Base-by-base conservation (phyloP, 2,888 invertebrate species). In the Morpho achilles region DNA sequence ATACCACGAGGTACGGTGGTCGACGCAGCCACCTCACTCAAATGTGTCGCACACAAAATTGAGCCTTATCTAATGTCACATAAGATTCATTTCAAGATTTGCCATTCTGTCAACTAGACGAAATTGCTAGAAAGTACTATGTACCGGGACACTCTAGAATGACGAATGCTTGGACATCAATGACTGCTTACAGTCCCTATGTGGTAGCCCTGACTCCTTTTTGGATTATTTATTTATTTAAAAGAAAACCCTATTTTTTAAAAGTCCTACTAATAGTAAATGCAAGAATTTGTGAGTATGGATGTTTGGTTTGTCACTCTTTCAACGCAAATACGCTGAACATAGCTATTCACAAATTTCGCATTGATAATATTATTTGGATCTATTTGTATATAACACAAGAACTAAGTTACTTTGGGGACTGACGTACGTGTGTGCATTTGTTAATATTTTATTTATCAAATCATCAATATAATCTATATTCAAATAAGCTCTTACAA, bases 71-170 rank as follows among this genome's bases (percentile, higher is more conserved):
- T 67, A 73, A 69, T 67, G 71, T 70, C 69, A 67, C 67, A 70
- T 69, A 73, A 70, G 69, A 69, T 66, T 68, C 66, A 76, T 77
- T 85, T 86, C 85, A 86, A 85, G 74, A 79, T 86, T 86, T 86
- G 84, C 86, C 84, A 86, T 85, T 85, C 86, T 83, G 84, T 84
- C 80, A 77, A 81, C 83, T 85, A 84, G 83, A 84, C 74, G 74
- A 74, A 82, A 80, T 81, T 75, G 82, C 84, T 84, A 84, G 86
- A 82, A 76, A 79, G 82, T 82, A 82, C 78, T 77, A 71, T 75
- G 76, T 80, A 80, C 80, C 69, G 72, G 70, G 82, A 81, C 82
- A 66, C 71, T 58, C 65, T 70, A 77, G 83, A 83, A 82, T 82
- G 83, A 82, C 83, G 82, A 84, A 83, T 85, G 82, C 82, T 85